Evolutionary conservation across 2,888 invertebrate genomes (phyloP).

Genomic region (Xestia xanthographa): DNA sequence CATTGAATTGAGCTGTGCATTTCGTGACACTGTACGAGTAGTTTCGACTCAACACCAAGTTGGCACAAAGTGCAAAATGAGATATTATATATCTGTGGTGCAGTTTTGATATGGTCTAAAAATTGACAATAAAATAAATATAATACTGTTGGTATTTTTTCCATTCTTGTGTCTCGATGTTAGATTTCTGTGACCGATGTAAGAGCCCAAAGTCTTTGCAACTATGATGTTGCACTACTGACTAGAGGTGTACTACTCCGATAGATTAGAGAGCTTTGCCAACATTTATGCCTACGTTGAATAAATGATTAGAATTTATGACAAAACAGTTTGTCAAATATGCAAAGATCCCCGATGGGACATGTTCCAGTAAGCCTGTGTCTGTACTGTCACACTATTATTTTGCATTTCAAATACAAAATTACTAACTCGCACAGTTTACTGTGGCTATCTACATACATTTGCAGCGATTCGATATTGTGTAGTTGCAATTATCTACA

Average conservation of each 20-base stretch:
- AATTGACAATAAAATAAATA: too few species aligned
- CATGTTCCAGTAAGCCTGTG: slow-evolving; percentile 66
- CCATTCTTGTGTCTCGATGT: background rate
- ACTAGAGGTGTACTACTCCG: slow-evolving; percentile 30
- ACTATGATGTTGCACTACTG: background rate
- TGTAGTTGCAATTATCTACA: slow-evolving; percentile 6
- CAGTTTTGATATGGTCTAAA: too few species aligned
- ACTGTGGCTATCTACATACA: slow-evolving; percentile 56
- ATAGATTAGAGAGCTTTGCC: slow-evolving; percentile 47
- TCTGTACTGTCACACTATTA: slow-evolving; percentile 73
- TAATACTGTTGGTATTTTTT: too few species aligned
- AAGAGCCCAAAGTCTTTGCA: background rate
- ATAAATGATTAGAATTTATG: slow-evolving; percentile 76
- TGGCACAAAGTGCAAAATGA: too few species aligned
- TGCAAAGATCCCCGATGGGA: slow-evolving; percentile 82
- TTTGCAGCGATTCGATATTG: slow-evolving; percentile 60
- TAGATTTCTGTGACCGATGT: background rate
- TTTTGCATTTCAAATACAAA: slow-evolving; percentile 79
- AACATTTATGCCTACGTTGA: slow-evolving; percentile 61
- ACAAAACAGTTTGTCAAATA: slow-evolving; percentile 83
- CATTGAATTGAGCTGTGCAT: too few species aligned
- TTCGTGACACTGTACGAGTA: too few species aligned
- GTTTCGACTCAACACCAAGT: too few species aligned
- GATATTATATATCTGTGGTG: too few species aligned
- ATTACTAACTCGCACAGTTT: slow-evolving; percentile 75